Evolutionary conservation across 2,797 vertebrate genomes (phyloP), one percentile per base, ranked within the genome.

Genomic region (Taeniopygia guttata): DNA sequence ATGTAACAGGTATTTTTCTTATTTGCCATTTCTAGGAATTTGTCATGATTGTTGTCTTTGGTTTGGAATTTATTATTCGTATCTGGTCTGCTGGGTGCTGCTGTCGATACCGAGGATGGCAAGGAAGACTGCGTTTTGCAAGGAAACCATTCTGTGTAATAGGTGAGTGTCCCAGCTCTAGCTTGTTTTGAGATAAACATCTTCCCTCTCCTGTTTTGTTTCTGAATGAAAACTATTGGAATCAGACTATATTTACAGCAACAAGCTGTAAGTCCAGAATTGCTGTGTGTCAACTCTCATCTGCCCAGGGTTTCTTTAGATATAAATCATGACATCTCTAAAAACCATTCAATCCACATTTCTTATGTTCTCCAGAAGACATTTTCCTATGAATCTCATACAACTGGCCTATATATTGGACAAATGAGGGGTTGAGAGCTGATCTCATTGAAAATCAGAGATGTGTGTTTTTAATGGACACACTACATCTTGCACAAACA

Each of bases 61-160:
- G 99, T 92, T 96, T 99, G 98, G 99, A 99, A 97, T 99, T 99
- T 97, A 99, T 99, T 93, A 95, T 99, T 92, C 98, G 99, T 29
- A 99, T 99, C 97, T 99, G 99, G 99, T 99, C 99, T 18, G 98
- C 99, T 13, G 99, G 99, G 75, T 99, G 99, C 98, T 99, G 99
- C 85, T 99, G 99, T 96, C 99, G 99, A 23, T 99, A 99, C 93
- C 97, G 99, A 96, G 99, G 99, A 97, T 99, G 99, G 99, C 99
- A 99, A 97, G 99, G 99, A 79, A 98, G 99, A 26, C 96, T 99
- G 67, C 98, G 99, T 93, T 99, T 99, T 59, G 98, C 98, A 49
- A 98, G 99, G 92, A 99, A 99, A 96, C 99, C 99, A 1, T 99
- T 99, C 97, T 99, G 99, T 96, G 98, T 99, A 63, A 99, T 99